Percentiles rank a stretch among this genome's conserved stretches.
Conservation (phyloP, 2,113 vertebrate genomes). For the Pseudopodoces humilis region DNA sequence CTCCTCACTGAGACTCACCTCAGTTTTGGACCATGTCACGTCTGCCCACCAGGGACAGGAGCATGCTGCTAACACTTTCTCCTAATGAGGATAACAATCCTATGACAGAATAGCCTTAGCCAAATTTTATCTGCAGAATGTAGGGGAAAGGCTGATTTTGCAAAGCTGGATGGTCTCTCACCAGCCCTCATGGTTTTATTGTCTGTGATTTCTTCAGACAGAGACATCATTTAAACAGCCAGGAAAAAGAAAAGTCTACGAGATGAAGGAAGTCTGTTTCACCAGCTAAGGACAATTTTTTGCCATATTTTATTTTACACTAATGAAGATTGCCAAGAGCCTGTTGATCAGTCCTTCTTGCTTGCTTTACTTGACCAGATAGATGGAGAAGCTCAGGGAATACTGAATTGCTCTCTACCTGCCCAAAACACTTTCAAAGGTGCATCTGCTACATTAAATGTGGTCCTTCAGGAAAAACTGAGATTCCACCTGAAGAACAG, state of each 20-base stretch:
- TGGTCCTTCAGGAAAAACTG: neutral
- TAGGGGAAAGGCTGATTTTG: slow-evolving; percentile 4
- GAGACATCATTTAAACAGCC: neutral
- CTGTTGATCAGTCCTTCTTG: neutral
- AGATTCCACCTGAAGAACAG: neutral
- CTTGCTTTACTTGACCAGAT: neutral
- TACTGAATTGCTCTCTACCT: neutral
- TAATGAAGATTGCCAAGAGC: neutral
- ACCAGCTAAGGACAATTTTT: neutral
- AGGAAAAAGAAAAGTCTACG: neutral
- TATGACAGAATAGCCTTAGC: neutral
- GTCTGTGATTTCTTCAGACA: neutral
- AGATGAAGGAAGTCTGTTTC: neutral
- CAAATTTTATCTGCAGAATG: slow-evolving; percentile 21
- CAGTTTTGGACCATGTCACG: neutral
- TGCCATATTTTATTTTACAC: neutral
- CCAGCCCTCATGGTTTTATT: neutral
- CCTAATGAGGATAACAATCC: slow-evolving; percentile 25
- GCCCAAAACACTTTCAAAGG: neutral
- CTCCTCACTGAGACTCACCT: slow-evolving; percentile 7
- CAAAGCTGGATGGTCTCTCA: neutral
- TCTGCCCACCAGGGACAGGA: slow-evolving; percentile 14
- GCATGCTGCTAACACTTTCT: slow-evolving; percentile 38
- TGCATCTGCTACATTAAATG: neutral
- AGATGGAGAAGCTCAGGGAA: neutral